phyloP scores from a whole-genome alignment of 2,797 vertebrate species.

The Rousettus madagascariensis region DNA sequence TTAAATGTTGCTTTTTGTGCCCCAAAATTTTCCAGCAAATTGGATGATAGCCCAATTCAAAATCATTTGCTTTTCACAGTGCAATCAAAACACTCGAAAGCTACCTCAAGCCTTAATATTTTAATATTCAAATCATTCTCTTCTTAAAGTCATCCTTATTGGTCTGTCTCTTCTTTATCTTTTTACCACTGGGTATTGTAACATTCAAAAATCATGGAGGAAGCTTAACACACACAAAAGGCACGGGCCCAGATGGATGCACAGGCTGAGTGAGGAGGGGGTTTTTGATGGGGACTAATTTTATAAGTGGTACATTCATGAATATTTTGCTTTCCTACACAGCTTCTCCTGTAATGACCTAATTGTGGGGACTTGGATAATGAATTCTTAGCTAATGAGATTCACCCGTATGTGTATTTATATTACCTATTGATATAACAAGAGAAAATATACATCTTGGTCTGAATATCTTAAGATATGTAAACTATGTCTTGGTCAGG shows the following conservation, averaged over 20 bases:
- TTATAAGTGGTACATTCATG: background rate
- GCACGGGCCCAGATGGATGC: background rate
- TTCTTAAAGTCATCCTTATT: background rate
- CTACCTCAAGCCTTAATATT: background rate
- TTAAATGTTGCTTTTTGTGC: constrained; percentile 13
- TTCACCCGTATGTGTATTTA: background rate
- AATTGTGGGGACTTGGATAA: background rate
- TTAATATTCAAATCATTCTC: background rate
- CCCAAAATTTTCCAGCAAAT: background rate
- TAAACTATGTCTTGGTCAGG: background rate
- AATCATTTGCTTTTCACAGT: background rate
- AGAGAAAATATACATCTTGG: background rate
- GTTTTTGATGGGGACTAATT: background rate
- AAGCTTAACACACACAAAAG: background rate
- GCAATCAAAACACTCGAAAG: background rate
- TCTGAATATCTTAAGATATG: background rate
- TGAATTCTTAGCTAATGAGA: background rate
- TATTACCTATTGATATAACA: background rate
- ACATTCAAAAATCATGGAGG: background rate
- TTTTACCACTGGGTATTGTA: background rate
- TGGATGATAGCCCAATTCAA: background rate
- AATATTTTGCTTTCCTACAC: background rate
- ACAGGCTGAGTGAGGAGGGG: background rate
- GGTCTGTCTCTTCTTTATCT: background rate
- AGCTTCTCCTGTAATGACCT: background rate